Conservation (phyloP, 1,140 invertebrate genomes). For the Drosophila dunni region DNA sequence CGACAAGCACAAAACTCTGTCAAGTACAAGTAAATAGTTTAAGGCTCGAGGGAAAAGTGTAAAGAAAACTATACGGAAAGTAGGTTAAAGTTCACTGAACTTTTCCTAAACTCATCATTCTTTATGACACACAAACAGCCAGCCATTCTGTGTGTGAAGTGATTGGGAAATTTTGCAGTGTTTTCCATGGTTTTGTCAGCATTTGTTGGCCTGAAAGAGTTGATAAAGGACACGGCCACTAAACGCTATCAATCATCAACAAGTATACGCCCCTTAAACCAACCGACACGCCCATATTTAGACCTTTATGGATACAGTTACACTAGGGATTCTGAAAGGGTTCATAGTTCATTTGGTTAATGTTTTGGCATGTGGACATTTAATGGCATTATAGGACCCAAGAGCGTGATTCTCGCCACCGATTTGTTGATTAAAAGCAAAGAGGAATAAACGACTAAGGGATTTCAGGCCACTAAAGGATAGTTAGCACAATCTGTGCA, state of each 20-base stretch:
- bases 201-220: slow-evolving; percentile 6
- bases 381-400: slow-evolving; percentile 49
- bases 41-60: too few relatives aligned
- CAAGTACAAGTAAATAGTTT: too few relatives aligned
- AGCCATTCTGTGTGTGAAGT: not conserved
- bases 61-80: not conserved
- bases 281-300: slow-evolving; percentile 23
- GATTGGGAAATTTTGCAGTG: slow-evolving; percentile 42
- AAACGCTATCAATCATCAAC: slow-evolving; percentile 72
- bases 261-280: slow-evolving; percentile 56
- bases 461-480: not conserved
- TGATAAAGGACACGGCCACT: slow-evolving; percentile 29
- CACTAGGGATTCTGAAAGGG: slow-evolving; percentile 43
- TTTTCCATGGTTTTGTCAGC: not conserved
- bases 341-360: slow-evolving; percentile 45
- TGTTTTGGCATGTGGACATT: slow-evolving; percentile 26
- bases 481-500: slow-evolving; percentile 35
- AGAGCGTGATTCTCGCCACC: slow-evolving; percentile 55
- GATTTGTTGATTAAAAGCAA: slow-evolving; percentile 49
- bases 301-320: slow-evolving; percentile 5
- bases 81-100: slow-evolving; percentile 19
- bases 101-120: not conserved
- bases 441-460: not conserved
- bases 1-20: too few relatives aligned
- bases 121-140: not conserved